A percentile compares a stretch with the other conserved stretches of the same genome.
Conservation (phyloP, 2,888 invertebrate genomes). For the Linhomoeus sp. region DNA sequence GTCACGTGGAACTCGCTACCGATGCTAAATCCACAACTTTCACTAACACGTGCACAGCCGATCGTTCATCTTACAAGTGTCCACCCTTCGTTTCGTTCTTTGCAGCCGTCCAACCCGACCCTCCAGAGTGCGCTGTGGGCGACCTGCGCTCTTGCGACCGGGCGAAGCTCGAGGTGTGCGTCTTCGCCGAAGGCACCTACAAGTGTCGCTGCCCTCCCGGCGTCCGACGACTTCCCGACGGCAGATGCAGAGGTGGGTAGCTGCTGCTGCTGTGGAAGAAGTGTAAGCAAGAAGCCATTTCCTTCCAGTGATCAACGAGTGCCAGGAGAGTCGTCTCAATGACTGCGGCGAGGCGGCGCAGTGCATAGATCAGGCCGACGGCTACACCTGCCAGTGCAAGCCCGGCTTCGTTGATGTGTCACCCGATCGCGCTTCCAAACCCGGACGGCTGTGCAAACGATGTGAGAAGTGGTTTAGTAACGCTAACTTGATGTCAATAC, state of each 20-base stretch:
- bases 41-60: too few relatives aligned
- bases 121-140: conserved; percentile 27
- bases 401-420: conserved; percentile 25
- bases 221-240: conserved; percentile 20
- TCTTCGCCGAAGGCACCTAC: conserved; percentile 21
- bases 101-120: conserved; percentile 17
- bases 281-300: too few relatives aligned
- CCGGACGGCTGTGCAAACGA: conserved; percentile 18
- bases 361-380: conserved; percentile 70
- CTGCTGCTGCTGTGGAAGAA: too few relatives aligned
- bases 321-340: conserved; percentile 49
- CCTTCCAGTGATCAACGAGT: conserved; percentile 68
- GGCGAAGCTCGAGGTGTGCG: conserved; percentile 22
- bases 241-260: conserved; percentile 12
- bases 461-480: conserved; percentile 4
- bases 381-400: conserved; percentile 50
- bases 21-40: too few relatives aligned
- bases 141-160: conserved; percentile 27
- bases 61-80: too few relatives aligned
- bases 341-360: conserved; percentile 68
- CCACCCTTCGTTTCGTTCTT: too few relatives aligned
- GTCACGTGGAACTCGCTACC: too few relatives aligned
- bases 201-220: conserved; percentile 16
- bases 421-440: conserved; percentile 6
- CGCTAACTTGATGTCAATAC: neutral